These are phyloP conservation scores for Sterna hirundo DNA, from an alignment of 2,113 vertebrate genomes.

Conservation along the genomic window DNA sequence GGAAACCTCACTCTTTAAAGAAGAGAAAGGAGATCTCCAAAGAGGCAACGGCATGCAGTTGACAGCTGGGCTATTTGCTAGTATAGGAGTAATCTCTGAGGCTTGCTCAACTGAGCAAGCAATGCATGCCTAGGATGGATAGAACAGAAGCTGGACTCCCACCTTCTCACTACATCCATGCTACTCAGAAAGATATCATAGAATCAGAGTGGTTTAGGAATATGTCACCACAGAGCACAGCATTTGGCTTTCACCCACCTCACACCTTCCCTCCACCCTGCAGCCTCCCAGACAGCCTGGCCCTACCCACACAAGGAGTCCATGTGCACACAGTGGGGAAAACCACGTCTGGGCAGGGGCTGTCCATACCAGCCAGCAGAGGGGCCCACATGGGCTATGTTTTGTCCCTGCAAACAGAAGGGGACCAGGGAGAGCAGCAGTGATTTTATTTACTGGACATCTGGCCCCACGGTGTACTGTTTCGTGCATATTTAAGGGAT, in stretches of 20 bases:
- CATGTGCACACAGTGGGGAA: neutral
- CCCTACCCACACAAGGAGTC: neutral
- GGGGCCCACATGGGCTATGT: neutral
- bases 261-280: neutral
- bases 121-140: neutral
- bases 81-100: neutral
- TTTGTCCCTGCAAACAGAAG: neutral
- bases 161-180: neutral
- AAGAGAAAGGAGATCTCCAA: neutral
- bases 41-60: neutral
- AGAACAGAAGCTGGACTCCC: neutral
- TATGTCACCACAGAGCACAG: neutral
- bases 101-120: neutral
- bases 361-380: neutral
- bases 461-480: neutral
- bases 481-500: conserved; percentile 5
- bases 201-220: neutral
- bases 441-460: neutral
- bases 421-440: neutral
- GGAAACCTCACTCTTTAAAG: neutral
- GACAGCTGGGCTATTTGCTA: neutral
- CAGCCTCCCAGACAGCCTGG: neutral
- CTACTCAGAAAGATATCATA: neutral
- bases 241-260: neutral
- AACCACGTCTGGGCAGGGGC: neutral